Conservation (phyloP, 2,797 vertebrate species). For the Schizopygopsis malacanthus region DNA sequence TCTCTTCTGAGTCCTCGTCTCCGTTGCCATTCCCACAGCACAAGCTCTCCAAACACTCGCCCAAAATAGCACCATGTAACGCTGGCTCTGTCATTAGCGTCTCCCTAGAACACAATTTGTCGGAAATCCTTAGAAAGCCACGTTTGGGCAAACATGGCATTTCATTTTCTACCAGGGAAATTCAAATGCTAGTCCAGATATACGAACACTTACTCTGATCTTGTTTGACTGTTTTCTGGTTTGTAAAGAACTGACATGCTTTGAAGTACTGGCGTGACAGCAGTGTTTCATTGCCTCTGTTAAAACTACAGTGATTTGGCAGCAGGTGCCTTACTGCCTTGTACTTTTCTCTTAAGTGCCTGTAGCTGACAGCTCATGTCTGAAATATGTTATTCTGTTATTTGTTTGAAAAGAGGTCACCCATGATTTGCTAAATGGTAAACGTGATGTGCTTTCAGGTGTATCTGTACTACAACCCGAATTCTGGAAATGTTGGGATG, state of each 20-base stretch:
- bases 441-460: constrained; percentile 53
- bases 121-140: constrained; percentile 2
- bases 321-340: constrained; percentile 53
- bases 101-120: constrained; percentile 70
- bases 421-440: background rate
- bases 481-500: too few relatives aligned
- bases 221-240: constrained; percentile 20
- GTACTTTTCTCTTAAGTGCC: constrained; percentile 52
- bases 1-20: background rate
- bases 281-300: constrained; percentile 48
- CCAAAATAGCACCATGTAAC: constrained; percentile 76
- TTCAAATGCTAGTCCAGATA: background rate
- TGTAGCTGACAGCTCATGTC: constrained; percentile 30
- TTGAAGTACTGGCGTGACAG: constrained; percentile 53
- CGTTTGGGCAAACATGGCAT: background rate
- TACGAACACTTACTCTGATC: constrained; percentile 17
- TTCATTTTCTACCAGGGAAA: constrained; percentile 28
- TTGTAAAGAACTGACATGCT: constrained; percentile 48
- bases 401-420: background rate
- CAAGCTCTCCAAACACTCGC: constrained; percentile 55
- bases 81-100: constrained; percentile 67
- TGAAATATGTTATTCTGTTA: constrained; percentile 31
- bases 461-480: constrained; percentile 29
- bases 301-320: constrained; percentile 59
- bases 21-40: constrained; percentile 45